Conservation (phyloP, 2,888 invertebrate species). For the Phortica magna region DNA sequence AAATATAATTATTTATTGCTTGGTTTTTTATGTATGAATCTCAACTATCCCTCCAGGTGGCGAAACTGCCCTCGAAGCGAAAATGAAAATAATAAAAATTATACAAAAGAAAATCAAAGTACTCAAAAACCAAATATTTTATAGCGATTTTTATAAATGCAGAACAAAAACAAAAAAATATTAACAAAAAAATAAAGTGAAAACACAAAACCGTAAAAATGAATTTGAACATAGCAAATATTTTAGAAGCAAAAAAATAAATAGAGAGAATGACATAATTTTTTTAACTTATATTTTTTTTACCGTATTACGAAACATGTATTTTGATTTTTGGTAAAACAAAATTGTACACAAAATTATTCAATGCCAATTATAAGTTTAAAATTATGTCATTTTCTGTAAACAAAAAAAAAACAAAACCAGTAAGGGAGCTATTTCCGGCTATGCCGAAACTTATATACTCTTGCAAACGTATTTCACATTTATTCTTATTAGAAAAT, state of each 20-base stretch:
- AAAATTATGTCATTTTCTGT: not conserved
- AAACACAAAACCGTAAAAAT: not conserved
- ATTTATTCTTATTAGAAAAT: too few relatives aligned
- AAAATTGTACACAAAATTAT: too few relatives aligned
- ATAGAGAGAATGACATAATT: too few relatives aligned
- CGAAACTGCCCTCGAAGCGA: conserved; percentile 57
- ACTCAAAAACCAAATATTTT: conserved; percentile 23
- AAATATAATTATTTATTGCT: not conserved
- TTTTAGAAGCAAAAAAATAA: too few relatives aligned
- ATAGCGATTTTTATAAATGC: conserved; percentile 16
- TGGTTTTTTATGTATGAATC: conserved; percentile 53
- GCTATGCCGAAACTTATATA: too few relatives aligned
- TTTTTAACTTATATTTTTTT: too few relatives aligned
- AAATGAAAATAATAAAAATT: not conserved
- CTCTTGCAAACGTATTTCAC: too few relatives aligned
- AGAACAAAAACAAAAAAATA: not conserved
- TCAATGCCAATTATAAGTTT: not conserved
- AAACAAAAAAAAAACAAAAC: not conserved
- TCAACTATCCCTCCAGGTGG: conserved; percentile 71
- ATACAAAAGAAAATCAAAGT: not conserved
- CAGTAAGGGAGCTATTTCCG: too few relatives aligned
- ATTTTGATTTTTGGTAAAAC: too few relatives aligned
- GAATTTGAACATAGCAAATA: too few relatives aligned
- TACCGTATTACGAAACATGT: too few relatives aligned
- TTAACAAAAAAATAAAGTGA: not conserved